phyloP scores from a whole-genome alignment of 2,113 vertebrate genomes.

The Dasypus novemcinctus region DNA sequence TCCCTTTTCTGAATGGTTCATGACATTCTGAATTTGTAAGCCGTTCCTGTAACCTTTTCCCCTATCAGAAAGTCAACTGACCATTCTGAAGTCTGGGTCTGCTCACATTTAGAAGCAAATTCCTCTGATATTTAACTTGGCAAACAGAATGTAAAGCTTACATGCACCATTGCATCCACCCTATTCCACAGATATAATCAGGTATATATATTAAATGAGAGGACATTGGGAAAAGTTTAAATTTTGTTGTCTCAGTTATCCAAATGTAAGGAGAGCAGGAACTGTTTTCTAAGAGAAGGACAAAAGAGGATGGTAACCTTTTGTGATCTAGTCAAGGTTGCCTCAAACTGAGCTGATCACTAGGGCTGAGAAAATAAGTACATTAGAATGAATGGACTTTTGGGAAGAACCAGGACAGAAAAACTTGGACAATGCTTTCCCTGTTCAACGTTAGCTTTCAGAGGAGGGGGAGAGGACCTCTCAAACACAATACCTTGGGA shows the following conservation, averaged over 20 bases:
- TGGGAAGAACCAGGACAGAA: neutral
- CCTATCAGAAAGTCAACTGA: neutral
- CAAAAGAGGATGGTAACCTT: neutral
- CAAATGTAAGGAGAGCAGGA: neutral
- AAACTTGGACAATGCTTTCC: fast-evolving
- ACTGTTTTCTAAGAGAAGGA: neutral
- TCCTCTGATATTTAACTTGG: neutral
- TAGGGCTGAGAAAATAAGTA: no score
- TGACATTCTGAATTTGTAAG: neutral
- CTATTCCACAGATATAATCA: no score
- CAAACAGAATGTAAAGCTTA: neutral
- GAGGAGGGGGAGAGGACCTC: neutral
- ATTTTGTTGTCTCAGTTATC: no score
- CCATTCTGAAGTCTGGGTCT: neutral
- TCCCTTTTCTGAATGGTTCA: fast-evolving
- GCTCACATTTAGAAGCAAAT: neutral
- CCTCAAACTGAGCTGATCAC: neutral
- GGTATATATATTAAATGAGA: neutral
- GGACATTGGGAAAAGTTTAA: neutral
- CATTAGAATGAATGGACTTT: fast-evolving
- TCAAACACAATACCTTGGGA: fast-evolving
- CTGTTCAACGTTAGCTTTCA: fast-evolving
- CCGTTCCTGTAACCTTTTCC: neutral
- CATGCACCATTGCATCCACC: fast-evolving
- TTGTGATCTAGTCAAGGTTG: neutral